These are phyloP conservation scores for Agrilus mali DNA, from an alignment of 2,888 invertebrate species.

Conservation along the genomic window DNA sequence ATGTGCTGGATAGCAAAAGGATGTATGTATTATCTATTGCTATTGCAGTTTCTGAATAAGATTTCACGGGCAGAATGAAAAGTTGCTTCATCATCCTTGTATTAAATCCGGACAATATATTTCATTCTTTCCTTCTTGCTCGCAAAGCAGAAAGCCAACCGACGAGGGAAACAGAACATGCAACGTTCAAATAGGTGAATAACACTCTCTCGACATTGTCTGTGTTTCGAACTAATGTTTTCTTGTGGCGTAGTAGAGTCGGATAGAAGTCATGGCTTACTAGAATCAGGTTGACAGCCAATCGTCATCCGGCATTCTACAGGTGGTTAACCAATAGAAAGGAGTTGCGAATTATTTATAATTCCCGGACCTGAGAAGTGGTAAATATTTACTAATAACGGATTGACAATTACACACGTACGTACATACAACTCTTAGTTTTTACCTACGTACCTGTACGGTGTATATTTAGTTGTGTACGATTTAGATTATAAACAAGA, in stretches of 20 bases:
- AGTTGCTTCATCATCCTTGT: not conserved
- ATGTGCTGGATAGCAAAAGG: too few species aligned
- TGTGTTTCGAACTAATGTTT: constrained; percentile 8
- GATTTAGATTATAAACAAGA: too few species aligned
- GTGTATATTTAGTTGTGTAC: too few species aligned
- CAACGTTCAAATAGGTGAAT: not conserved
- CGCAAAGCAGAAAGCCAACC: not conserved
- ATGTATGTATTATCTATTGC: too few species aligned
- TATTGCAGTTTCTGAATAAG: too few species aligned
- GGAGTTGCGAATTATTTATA: constrained; percentile 1
- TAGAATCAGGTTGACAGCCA: constrained; percentile 11
- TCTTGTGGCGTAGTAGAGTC: constrained; percentile 10
- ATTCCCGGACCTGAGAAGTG: not conserved
- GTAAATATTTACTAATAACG: too few species aligned
- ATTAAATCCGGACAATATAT: not conserved
- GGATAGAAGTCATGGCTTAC: constrained; percentile 10
- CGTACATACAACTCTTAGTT: too few species aligned
- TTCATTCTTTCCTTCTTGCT: not conserved
- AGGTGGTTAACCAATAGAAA: constrained; percentile 14
- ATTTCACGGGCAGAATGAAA: too few species aligned
- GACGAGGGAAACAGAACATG: not conserved
- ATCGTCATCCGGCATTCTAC: constrained; percentile 9
- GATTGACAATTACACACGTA: too few species aligned
- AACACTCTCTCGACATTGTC: not conserved
- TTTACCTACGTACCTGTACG: too few species aligned